Percentiles rank a stretch among this genome's conserved stretches.
These are phyloP conservation scores for Schizaphis graminum DNA, from an alignment of 2,888 invertebrate genomes.

Conservation along the genomic window DNA sequence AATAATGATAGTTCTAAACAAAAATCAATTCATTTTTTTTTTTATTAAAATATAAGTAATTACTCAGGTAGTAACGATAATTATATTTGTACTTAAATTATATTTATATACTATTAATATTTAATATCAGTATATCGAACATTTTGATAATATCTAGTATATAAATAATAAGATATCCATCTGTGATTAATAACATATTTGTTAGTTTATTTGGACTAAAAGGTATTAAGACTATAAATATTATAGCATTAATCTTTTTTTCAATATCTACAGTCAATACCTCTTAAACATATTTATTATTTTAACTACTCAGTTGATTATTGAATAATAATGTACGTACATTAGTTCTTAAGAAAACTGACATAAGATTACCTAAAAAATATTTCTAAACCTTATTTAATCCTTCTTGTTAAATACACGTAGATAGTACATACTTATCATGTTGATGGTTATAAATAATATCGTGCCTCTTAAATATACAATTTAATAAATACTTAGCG, in stretches of 20 bases:
- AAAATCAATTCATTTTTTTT: slow-evolving; percentile 1
- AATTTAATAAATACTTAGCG: neutral
- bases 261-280: neutral
- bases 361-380: neutral
- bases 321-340: neutral
- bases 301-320: neutral
- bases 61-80: neutral
- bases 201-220: neutral
- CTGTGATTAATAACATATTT: neutral
- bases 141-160: neutral
- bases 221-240: neutral
- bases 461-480: neutral
- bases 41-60: neutral
- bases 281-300: neutral
- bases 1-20: slow-evolving; percentile 21
- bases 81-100: neutral
- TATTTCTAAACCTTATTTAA: neutral
- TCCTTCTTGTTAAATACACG: neutral
- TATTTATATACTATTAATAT: neutral
- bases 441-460: neutral
- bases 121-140: neutral
- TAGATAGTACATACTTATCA: neutral
- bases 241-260: neutral
- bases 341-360: neutral
- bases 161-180: neutral